phyloP scores from a whole-genome alignment of 2,888 invertebrate species.

The Drosophila limbata region DNA sequence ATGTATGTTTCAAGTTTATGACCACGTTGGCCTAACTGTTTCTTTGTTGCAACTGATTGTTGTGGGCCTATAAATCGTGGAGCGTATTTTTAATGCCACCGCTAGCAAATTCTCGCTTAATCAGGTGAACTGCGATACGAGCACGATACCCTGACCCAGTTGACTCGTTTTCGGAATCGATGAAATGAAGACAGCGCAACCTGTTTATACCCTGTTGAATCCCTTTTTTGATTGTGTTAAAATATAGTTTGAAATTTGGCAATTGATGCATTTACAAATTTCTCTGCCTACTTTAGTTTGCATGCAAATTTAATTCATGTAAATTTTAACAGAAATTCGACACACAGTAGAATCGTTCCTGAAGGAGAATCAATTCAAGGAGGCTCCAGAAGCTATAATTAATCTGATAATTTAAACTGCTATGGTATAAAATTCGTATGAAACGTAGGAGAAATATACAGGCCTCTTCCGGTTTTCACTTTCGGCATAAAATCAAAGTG shows the following conservation, averaged over 20 bases:
- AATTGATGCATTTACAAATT: no score
- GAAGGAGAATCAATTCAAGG: no score
- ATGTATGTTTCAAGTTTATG: constrained; percentile 39
- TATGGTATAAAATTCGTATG: no score
- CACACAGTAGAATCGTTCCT: no score
- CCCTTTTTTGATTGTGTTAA: no score
- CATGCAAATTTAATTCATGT: neutral
- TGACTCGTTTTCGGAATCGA: neutral
- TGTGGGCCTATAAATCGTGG: constrained; percentile 47
- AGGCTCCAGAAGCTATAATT: no score
- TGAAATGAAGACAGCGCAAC: neutral
- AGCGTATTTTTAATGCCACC: constrained; percentile 33
- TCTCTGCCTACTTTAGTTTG: neutral
- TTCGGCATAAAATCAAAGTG: no score
- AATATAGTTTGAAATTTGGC: no score
- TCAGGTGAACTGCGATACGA: constrained; percentile 33
- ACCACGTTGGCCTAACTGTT: constrained; percentile 33
- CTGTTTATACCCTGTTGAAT: neutral
- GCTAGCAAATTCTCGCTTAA: constrained; percentile 38
- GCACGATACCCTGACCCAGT: constrained; percentile 4
- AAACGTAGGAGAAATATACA: no score
- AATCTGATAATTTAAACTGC: no score
- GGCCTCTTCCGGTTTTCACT: no score
- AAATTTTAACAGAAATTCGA: no score
- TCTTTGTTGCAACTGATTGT: constrained; percentile 26